Conservation (phyloP, 53 echinoderm and acorn worm genomes). For the Arbacia lixula region DNA sequence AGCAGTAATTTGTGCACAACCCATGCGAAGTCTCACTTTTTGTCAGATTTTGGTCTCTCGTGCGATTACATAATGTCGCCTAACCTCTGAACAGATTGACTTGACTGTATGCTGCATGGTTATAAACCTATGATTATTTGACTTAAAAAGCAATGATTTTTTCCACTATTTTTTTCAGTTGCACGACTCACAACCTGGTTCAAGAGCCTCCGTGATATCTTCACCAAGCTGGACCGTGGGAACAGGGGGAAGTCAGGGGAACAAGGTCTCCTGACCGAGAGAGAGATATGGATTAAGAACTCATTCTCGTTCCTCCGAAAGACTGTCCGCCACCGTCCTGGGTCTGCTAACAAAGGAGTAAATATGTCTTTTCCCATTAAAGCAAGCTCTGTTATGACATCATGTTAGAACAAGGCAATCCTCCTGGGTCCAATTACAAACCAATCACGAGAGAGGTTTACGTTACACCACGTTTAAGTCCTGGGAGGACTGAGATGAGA, state of each 20-base stretch:
- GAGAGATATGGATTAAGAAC: slow-evolving; percentile 42
- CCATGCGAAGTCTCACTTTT: too few species aligned
- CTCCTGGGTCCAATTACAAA: too few species aligned
- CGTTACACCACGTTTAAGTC: too few species aligned
- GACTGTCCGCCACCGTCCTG: slow-evolving; percentile 28
- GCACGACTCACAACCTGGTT: slow-evolving; percentile 47
- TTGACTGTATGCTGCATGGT: not conserved
- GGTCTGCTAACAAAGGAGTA: slow-evolving; percentile 44
- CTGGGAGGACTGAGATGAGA: too few species aligned
- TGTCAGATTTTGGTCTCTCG: too few species aligned
- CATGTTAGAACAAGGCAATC: too few species aligned
- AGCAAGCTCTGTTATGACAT: too few species aligned
- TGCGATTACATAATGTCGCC: too few species aligned
- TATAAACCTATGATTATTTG: not conserved
- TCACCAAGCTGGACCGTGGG: slow-evolving; percentile 7
- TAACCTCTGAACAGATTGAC: too few species aligned
- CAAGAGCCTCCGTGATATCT: slow-evolving; percentile 31
- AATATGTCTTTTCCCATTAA: too few species aligned
- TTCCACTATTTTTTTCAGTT: slow-evolving; percentile 22
- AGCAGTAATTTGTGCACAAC: too few species aligned
- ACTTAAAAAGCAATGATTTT: not conserved
- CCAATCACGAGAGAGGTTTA: too few species aligned
- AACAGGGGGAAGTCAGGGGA: slow-evolving; percentile 33
- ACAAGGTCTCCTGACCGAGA: slow-evolving; percentile 35
- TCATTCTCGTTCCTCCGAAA: slow-evolving; percentile 24